Percentiles rank a stretch among this genome's conserved stretches.
Evolutionary conservation across 2,888 invertebrate genomes (phyloP).

Genomic region (Ophion ventricosus): DNA sequence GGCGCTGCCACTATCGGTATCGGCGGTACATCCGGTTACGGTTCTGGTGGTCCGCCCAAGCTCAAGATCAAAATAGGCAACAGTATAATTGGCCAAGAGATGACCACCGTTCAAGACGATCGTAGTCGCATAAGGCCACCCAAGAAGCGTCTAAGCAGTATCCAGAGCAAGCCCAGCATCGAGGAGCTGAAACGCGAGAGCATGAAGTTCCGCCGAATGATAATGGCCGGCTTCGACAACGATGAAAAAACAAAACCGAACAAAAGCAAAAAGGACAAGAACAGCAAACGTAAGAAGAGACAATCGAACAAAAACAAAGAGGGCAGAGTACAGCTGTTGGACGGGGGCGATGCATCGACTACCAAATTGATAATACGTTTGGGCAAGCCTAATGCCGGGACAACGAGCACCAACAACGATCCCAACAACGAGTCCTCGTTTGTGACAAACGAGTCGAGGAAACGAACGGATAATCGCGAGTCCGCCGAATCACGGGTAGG

Average conservation of each 20-base stretch:
- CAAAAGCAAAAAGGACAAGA: slow-evolving; percentile 84
- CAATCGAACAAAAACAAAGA: slow-evolving; percentile 84
- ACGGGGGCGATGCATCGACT: slow-evolving; percentile 85
- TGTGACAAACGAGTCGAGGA: slow-evolving; percentile 39
- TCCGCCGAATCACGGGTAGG: slow-evolving; percentile 73
- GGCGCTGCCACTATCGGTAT: slow-evolving; percentile 67
- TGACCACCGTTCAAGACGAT: slow-evolving; percentile 81
- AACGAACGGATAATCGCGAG: slow-evolving; percentile 48
- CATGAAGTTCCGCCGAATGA: slow-evolving; percentile 93
- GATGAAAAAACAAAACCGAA: slow-evolving; percentile 84
- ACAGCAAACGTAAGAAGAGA: slow-evolving; percentile 85
- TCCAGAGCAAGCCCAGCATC: slow-evolving; percentile 86
- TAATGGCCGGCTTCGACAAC: slow-evolving; percentile 93
- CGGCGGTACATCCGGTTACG: slow-evolving; percentile 71
- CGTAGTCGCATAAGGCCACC: slow-evolving; percentile 87
- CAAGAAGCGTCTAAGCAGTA: slow-evolving; percentile 90
- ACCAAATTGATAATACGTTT: slow-evolving; percentile 92
- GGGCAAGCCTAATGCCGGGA: slow-evolving; percentile 79
- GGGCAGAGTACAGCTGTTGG: slow-evolving; percentile 85
- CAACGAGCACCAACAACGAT: slow-evolving; percentile 39
- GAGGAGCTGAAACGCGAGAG: slow-evolving; percentile 93
- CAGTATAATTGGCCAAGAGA: slow-evolving; percentile 84
- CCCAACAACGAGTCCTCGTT: slow-evolving; percentile 34
- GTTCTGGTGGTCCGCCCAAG: slow-evolving; percentile 86
- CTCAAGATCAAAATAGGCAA: slow-evolving; percentile 91